Evolutionary conservation across 2,888 invertebrate species (phyloP), one percentile per base, ranked within the genome.

Genomic region (Sphaerophoria rueppellii): DNA sequence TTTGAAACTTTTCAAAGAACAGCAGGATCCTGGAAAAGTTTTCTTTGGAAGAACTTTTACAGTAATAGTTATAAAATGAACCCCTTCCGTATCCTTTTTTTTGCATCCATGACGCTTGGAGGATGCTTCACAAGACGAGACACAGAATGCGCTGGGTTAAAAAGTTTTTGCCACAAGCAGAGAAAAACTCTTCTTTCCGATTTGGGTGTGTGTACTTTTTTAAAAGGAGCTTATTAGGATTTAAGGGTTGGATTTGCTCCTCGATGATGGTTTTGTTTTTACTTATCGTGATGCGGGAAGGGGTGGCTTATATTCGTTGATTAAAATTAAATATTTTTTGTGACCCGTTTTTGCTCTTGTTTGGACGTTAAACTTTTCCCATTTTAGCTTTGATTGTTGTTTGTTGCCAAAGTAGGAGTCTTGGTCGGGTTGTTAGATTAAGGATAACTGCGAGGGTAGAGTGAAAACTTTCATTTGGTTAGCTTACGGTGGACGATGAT

Each of bases 51-150:
- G 75, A 80, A 83, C 58, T 83, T 83, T 80, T 54, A 34, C 57
- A 58, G 76, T 85, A 81, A 85, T 85, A 81, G 85, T 81, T 81
- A 81, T 81, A 76, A 81, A 85, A 81, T 81, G 76, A 73, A 85
- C 73, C 81, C 76, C 70, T 81, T 70, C 73, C 70, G 60, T 50
- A 73, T 65, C 52, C 37, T 74, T 54, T 80, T 69, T 58, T 11
- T 54, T 34, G 7, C 69, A 11, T 57, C 32, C 48, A 40, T 7
- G 4, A 11, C 4, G 52, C 7, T 6, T 11, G 9, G 5, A 24
- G 16, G 40, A 1, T 24, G 35, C n/a, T 11, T 46, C 50, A 52
- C 40, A 12, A 52, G 32, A 32, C 50, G 14, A n/a, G 50, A 58
- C 35, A 54, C 40, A 46, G 16, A 52, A 34, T 37, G 43, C 24